These are phyloP conservation scores for Pristionchus entomophagus DNA, from an alignment of 2,888 invertebrate genomes.

Conservation along the genomic window DNA sequence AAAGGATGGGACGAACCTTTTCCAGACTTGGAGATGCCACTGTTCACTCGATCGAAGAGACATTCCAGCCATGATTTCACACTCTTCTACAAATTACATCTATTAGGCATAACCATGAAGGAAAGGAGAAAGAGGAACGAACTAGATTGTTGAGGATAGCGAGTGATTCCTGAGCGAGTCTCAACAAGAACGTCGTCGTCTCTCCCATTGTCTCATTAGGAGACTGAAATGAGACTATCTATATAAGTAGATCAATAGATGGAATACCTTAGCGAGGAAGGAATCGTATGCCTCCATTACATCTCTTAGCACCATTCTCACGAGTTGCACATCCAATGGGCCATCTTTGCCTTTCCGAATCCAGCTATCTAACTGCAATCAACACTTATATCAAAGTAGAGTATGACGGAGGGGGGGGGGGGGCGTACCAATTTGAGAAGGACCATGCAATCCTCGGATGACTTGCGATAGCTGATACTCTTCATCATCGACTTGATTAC, in stretches of 20 bases:
- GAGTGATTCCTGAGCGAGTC: neutral
- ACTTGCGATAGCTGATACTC: constrained; percentile 16
- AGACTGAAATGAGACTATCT: neutral
- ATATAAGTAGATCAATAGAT: neutral
- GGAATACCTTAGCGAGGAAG: neutral
- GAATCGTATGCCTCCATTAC: constrained; percentile 10
- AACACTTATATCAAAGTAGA: neutral
- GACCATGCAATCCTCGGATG: neutral
- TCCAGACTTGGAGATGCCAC: neutral
- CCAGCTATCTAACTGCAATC: neutral
- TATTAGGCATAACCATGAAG: too few relatives aligned
- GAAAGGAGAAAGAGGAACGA: neutral
- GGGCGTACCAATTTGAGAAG: constrained; percentile 1
- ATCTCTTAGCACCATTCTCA: neutral
- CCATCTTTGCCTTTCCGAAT: neutral
- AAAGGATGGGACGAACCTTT: neutral
- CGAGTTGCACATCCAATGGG: neutral
- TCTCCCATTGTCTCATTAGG: neutral
- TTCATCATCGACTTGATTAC: neutral
- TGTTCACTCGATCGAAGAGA: neutral
- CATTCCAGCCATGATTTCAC: neutral
- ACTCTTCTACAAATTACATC: neutral
- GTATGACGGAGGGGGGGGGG: too few relatives aligned
- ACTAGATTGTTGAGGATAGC: neutral
- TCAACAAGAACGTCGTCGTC: neutral